Conservation (phyloP, 1,140 invertebrate species). For the Notospermus geniculatus region DNA sequence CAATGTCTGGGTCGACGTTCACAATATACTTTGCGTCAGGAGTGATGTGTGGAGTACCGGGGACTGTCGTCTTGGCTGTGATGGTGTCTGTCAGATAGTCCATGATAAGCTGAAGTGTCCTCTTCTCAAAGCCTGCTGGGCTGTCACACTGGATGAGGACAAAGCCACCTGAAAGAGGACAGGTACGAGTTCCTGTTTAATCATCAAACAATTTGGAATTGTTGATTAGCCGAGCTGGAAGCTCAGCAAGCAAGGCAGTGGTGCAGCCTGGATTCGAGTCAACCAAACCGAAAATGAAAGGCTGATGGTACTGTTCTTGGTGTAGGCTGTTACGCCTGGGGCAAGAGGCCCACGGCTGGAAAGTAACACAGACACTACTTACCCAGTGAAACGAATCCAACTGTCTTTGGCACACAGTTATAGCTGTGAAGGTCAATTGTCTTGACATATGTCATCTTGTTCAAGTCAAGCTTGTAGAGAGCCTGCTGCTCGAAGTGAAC, state of each 20-base stretch:
- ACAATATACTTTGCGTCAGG: conserved; percentile 72
- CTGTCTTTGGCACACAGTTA: conserved; percentile 71
- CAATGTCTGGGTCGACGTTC: conserved; percentile 67
- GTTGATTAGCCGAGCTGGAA: too few species aligned
- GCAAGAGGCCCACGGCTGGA: too few species aligned
- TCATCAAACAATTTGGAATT: too few species aligned
- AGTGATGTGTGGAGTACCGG: conserved; percentile 69
- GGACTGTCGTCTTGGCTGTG: conserved; percentile 64
- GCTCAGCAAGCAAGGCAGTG: too few species aligned
- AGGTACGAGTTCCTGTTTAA: too few species aligned
- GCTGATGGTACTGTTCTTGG: too few species aligned
- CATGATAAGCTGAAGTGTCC: conserved; percentile 64
- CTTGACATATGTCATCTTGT: conserved; percentile 72
- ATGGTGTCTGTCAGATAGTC: conserved; percentile 78
- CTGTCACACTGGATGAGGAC: conserved; percentile 72
- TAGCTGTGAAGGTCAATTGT: conserved; percentile 72
- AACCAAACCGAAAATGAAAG: too few species aligned
- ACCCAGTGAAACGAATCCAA: conserved; percentile 75
- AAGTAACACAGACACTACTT: too few species aligned
- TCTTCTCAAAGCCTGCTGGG: conserved; percentile 43
- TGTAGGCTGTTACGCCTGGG: too few species aligned
- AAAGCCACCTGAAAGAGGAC: conserved; percentile 64
- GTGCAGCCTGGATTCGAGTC: too few species aligned
- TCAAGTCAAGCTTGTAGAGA: conserved; percentile 74
- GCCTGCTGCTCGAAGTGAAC: conserved; percentile 70